Conservation (phyloP, 1,140 invertebrate genomes). For the Telenomus remus region DNA sequence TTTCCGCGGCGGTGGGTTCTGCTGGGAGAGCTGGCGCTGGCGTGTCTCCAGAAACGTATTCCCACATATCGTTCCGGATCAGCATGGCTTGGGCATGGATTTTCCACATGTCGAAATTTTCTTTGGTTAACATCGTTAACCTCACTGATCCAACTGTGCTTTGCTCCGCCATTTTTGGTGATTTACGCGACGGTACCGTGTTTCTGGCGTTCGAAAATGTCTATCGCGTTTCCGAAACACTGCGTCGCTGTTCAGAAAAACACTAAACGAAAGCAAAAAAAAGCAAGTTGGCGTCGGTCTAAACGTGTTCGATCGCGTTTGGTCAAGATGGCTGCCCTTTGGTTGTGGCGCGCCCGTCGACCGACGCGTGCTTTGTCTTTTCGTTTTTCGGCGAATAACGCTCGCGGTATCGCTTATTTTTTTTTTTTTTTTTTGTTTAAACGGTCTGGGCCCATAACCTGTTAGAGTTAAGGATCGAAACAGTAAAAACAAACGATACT, state of each 20-base stretch:
- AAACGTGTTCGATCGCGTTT: neutral
- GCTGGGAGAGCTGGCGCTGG: neutral
- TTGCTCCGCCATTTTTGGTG: neutral
- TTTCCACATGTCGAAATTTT: conserved; percentile 4
- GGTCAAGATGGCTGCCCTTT: too few species aligned
- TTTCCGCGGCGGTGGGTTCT: neutral
- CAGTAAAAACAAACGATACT: too few species aligned
- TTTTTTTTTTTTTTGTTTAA: too few species aligned
- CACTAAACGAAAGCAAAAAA: neutral
- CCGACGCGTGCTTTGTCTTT: too few species aligned
- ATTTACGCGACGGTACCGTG: too few species aligned
- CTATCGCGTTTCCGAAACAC: neutral
- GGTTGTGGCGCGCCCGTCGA: too few species aligned
- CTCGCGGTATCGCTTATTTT: too few species aligned
- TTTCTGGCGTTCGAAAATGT: too few species aligned
- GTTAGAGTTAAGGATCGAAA: too few species aligned
- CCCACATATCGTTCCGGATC: conserved; percentile 7
- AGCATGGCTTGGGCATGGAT: conserved; percentile 6
- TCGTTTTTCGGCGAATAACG: too few species aligned
- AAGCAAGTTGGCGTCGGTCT: neutral
- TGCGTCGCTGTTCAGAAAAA: neutral
- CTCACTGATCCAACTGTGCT: neutral
- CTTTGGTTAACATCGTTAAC: neutral
- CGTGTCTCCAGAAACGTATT: conserved; percentile 1
- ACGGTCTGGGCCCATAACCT: too few species aligned